A percentile compares a stretch with the other conserved stretches of the same genome.
Evolutionary conservation across 2,888 invertebrate species (phyloP).

Genomic region (Thymelicus sylvestris): DNA sequence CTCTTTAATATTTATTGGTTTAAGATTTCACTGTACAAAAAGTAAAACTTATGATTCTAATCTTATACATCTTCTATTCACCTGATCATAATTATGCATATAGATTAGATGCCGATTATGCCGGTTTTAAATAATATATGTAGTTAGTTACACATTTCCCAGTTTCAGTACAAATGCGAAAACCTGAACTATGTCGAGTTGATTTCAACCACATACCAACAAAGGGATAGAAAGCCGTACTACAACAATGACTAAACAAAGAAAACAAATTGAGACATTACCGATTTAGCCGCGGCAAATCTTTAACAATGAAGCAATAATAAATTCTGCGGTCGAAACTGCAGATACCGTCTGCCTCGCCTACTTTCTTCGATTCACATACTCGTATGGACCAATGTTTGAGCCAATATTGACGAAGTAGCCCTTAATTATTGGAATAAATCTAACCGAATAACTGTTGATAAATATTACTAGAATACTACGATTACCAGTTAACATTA

Average conservation of each 20-base stretch:
- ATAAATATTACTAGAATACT: too few species aligned
- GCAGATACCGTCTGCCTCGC: constrained; percentile 15
- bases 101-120: too few species aligned
- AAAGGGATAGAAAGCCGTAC: constrained; percentile 1
- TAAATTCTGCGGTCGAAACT: constrained; percentile 30
- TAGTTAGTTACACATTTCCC: too few species aligned
- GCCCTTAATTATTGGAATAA: neutral
- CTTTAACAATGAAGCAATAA: constrained; percentile 34
- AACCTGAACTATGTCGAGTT: neutral
- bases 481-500: too few species aligned
- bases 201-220: neutral
- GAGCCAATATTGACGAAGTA: neutral
- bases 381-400: neutral
- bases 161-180: neutral
- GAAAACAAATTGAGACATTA: constrained; percentile 31
- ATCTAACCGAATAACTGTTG: too few species aligned
- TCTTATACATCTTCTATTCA: too few species aligned
- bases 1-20: too few species aligned
- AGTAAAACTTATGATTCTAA: too few species aligned
- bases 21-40: too few species aligned
- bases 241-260: constrained; percentile 1
- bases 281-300: constrained; percentile 31
- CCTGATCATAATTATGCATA: too few species aligned
- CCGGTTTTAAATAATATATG: too few species aligned
- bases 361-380: constrained; percentile 21